phyloP scores from a whole-genome alignment of 2,797 vertebrate species.

The Sebastes cheni region DNA sequence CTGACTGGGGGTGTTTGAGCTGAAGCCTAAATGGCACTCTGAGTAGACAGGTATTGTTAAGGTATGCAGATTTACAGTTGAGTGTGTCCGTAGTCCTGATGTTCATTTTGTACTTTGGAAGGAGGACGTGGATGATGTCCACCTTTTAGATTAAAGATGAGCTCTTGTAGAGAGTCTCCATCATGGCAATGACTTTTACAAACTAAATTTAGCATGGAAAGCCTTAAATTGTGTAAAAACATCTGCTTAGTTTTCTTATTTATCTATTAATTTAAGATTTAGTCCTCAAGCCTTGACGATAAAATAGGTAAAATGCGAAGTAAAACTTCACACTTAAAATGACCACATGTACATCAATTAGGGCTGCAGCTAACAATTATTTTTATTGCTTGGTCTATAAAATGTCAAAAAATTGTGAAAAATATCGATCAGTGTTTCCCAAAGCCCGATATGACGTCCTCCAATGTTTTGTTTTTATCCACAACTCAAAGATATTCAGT shows the following conservation, averaged over 20 bases:
- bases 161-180: background rate
- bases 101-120: background rate
- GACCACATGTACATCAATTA: too few relatives aligned
- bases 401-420: too few relatives aligned
- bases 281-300: background rate
- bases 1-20: slow-evolving; percentile 66
- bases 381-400: too few relatives aligned
- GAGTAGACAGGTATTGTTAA: slow-evolving; percentile 40
- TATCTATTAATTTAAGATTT: too few relatives aligned
- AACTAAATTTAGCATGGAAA: background rate
- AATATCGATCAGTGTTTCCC: too few relatives aligned
- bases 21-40: slow-evolving; percentile 60
- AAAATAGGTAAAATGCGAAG: background rate
- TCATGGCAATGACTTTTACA: background rate
- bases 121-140: background rate
- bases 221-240: background rate
- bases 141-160: background rate
- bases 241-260: background rate
- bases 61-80: slow-evolving; percentile 29
- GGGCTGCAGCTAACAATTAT: too few relatives aligned
- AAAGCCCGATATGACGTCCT: too few relatives aligned
- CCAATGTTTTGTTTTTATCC: too few relatives aligned
- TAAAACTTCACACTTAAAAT: too few relatives aligned
- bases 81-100: background rate
- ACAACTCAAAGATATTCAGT: too few relatives aligned